phyloP scores from a whole-genome alignment of 2,888 invertebrate species.

The Sialis lutaria region DNA sequence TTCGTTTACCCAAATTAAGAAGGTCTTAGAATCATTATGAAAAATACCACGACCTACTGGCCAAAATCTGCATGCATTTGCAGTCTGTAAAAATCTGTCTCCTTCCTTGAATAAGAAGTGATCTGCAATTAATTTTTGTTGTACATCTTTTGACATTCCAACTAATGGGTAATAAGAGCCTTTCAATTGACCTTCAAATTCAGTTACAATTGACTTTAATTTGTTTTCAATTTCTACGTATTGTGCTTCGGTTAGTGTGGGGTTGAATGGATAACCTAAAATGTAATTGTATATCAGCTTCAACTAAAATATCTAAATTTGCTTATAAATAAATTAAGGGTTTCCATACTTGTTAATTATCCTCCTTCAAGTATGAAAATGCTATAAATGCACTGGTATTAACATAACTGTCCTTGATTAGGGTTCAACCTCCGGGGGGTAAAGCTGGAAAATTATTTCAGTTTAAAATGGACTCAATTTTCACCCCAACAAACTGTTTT shows the following conservation, averaged over 20 bases:
- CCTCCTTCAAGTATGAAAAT: no score
- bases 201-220: conserved; percentile 7
- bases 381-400: no score
- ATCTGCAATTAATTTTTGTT: conserved; percentile 89
- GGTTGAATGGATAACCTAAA: conserved; percentile 47
- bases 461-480: no score
- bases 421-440: no score
- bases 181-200: conserved; percentile 55
- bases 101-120: conserved; percentile 97
- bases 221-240: conserved; percentile 41
- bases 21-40: conserved; percentile 88
- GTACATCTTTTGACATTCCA: conserved; percentile 82
- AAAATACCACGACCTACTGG: conserved; percentile 90
- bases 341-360: no score
- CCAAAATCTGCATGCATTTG: conserved; percentile 91
- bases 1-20: conserved; percentile 94
- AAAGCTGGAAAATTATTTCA: no score
- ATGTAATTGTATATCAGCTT: background rate
- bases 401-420: no score
- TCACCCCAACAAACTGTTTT: no score
- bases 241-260: conserved; percentile 41
- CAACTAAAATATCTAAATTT: no score
- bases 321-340: no score
- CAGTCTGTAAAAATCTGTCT: conserved; percentile 72
- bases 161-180: conserved; percentile 85